A percentile compares a stretch with the other conserved stretches of the same genome.
phyloP scores from a whole-genome alignment of 1,140 invertebrate species.

The Zophobas atratus region DNA sequence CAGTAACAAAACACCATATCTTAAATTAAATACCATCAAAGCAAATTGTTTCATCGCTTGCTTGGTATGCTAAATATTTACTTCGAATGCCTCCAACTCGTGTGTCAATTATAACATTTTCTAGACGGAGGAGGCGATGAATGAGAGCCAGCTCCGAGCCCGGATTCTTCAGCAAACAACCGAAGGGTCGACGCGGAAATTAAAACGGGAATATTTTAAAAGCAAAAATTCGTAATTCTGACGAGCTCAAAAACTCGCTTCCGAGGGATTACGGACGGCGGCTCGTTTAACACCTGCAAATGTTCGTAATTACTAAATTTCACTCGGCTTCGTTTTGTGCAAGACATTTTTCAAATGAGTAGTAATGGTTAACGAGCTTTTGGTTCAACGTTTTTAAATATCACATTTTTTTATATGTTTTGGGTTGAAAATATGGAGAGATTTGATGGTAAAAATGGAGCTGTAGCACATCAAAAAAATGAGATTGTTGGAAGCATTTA shows the following conservation, averaged over 20 bases:
- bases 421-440: too few relatives aligned
- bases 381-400: neutral
- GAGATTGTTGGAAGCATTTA: too few relatives aligned
- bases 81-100: slow-evolving; percentile 21
- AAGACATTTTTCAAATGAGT: neutral
- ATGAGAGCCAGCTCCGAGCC: neutral
- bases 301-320: slow-evolving; percentile 2
- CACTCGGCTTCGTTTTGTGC: neutral
- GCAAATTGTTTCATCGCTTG: slow-evolving; percentile 43
- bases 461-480: too few relatives aligned
- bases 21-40: slow-evolving; percentile 46
- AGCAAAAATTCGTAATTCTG: slow-evolving; percentile 1
- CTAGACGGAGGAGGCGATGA: neutral
- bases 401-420: too few relatives aligned
- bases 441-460: too few relatives aligned
- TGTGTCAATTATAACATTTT: slow-evolving; percentile 30
- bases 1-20: slow-evolving; percentile 41
- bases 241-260: neutral
- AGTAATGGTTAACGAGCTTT: neutral
- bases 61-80: slow-evolving; percentile 45
- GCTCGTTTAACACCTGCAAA: slow-evolving; percentile 10
- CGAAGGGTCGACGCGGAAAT: slow-evolving; percentile 12
- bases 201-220: slow-evolving; percentile 10
- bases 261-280: neutral
- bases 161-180: slow-evolving; percentile 8